Evolutionary conservation across 1,140 invertebrate species (phyloP).

Genomic region (Protaetia brevitarsis): DNA sequence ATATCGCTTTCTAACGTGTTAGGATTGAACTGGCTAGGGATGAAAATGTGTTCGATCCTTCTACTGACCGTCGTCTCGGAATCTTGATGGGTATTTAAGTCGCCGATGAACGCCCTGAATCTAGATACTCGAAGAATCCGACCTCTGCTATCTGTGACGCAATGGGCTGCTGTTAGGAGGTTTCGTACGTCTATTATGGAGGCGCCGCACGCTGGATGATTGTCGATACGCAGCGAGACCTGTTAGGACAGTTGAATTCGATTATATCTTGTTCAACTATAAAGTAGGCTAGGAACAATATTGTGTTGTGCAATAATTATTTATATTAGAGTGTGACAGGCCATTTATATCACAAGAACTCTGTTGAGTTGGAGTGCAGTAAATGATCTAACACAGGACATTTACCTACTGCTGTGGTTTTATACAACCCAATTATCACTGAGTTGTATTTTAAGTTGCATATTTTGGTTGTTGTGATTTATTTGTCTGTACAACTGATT

Average conservation of each 20-base stretch:
- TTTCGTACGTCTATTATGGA: constrained; percentile 51
- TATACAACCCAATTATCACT: no score
- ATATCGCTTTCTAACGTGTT: constrained; percentile 27
- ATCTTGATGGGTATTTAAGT: constrained; percentile 19
- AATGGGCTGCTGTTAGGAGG: constrained; percentile 61
- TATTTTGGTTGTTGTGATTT: no score
- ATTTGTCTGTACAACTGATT: no score
- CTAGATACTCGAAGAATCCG: constrained; percentile 21
- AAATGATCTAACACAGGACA: no score
- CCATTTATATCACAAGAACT: no score
- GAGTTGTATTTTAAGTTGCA: no score
- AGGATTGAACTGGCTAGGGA: constrained; percentile 29
- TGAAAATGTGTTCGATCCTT: constrained; percentile 21
- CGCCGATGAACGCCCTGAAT: constrained; percentile 29
- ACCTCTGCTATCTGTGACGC: constrained; percentile 43
- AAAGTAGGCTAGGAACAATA: no score
- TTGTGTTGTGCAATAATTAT: no score
- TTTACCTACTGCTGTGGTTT: no score
- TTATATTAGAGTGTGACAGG: no score
- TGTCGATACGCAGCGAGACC: neutral
- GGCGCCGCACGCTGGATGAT: constrained; percentile 50
- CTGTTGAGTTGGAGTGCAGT: no score
- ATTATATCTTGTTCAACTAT: no score
- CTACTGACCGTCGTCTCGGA: constrained; percentile 21
- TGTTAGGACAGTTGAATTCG: neutral